These are phyloP conservation scores for Ophioninae sp. DNA, from an alignment of 2,888 invertebrate genomes.

Conservation along the genomic window DNA sequence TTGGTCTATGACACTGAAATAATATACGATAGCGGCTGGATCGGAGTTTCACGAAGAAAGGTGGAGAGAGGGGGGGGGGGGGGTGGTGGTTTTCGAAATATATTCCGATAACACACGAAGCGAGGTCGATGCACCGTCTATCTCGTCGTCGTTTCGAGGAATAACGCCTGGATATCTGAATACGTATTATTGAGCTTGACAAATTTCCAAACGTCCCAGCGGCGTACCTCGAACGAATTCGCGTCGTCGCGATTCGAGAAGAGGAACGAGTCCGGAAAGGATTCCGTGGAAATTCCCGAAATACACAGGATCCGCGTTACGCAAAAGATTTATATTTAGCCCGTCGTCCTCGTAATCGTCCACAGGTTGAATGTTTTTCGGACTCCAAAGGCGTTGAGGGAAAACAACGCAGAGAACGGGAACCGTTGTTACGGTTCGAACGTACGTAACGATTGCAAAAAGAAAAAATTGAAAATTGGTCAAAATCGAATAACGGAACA, in stretches of 20 bases:
- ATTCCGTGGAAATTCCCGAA: background rate
- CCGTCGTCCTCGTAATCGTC: background rate
- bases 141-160: slow-evolving; percentile 23
- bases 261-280: background rate
- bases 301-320: background rate
- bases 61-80: too few species aligned
- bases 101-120: slow-evolving; percentile 42
- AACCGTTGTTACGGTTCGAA: too few species aligned
- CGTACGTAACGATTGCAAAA: too few species aligned
- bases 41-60: too few species aligned
- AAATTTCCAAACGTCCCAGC: slow-evolving; percentile 43
- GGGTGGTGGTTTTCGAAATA: slow-evolving; percentile 32
- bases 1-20: slow-evolving; percentile 18
- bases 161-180: slow-evolving; percentile 41
- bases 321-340: too few species aligned
- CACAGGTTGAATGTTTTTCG: too few species aligned
- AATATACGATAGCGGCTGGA: slow-evolving; percentile 17
- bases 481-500: too few species aligned
- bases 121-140: slow-evolving; percentile 50
- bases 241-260: background rate
- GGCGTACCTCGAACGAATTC: background rate
- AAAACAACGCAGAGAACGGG: too few species aligned
- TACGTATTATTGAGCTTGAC: slow-evolving; percentile 49
- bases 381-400: too few species aligned
- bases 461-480: too few species aligned